Conservation (phyloP, 1,140 invertebrate genomes). For the Dysdera silvatica region DNA sequence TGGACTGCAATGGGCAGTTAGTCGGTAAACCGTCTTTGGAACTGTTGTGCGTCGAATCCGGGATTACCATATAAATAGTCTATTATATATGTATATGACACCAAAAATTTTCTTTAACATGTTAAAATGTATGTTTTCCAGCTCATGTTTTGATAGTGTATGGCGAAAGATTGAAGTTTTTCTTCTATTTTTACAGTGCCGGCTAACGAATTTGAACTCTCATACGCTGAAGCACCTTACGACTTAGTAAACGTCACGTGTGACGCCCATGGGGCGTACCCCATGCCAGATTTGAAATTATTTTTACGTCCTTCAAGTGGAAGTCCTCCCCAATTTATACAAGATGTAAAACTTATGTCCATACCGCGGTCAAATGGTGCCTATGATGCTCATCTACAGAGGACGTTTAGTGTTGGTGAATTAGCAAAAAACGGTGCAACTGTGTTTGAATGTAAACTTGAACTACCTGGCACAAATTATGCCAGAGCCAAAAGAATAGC, state of each 20-base stretch:
- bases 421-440: constrained; percentile 15
- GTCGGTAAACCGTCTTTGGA: too few species aligned
- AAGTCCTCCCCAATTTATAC: constrained; percentile 10
- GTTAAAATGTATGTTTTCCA: too few species aligned
- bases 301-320: constrained; percentile 8
- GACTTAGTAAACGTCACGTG: constrained; percentile 22
- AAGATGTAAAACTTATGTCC: not conserved
- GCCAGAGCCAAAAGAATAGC: constrained; percentile 19
- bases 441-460: constrained; percentile 23
- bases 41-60: too few species aligned
- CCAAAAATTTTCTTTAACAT: too few species aligned
- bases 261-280: constrained; percentile 11
- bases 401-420: constrained; percentile 20
- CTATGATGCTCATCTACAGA: constrained; percentile 14
- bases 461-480: constrained; percentile 25
- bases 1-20: too few species aligned
- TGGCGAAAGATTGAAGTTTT: too few species aligned
- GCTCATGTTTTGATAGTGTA: too few species aligned
- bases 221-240: constrained; percentile 12
- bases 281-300: constrained; percentile 7
- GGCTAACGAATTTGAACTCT: constrained; percentile 15
- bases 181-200: constrained; percentile 13
- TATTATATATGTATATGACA: too few species aligned
- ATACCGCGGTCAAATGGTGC: constrained; percentile 2
- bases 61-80: too few species aligned